Evolutionary conservation across 2,797 vertebrate species (phyloP).

Genomic region (Tangara arthus): DNA sequence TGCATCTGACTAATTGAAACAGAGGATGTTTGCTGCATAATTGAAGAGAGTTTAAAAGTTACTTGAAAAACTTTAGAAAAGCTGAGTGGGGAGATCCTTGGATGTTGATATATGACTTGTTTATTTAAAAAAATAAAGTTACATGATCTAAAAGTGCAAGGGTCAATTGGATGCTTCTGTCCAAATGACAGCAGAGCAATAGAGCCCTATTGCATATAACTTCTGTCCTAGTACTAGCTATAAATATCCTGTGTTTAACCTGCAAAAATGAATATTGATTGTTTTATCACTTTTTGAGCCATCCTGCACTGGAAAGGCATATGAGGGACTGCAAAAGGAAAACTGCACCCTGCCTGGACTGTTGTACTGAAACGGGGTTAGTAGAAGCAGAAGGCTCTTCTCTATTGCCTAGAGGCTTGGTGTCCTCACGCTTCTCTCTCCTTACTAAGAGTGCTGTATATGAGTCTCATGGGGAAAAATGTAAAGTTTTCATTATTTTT

Average conservation of each 20-base stretch:
- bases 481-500: background rate
- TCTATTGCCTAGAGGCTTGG: background rate
- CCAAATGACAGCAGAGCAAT: background rate
- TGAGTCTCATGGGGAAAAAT: accelerated
- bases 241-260: background rate
- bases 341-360: background rate
- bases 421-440: background rate
- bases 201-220: background rate
- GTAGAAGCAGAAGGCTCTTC: background rate
- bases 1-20: background rate
- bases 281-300: background rate
- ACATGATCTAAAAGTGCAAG: background rate
- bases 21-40: background rate
- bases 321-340: background rate
- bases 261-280: background rate
- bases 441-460: background rate
- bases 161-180: background rate
- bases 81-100: background rate
- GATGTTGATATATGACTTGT: background rate
- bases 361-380: background rate
- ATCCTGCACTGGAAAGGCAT: background rate
- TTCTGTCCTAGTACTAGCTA: background rate
- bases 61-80: background rate
- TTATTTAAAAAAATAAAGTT: background rate
- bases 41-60: background rate